phyloP scores from a whole-genome alignment of 2,113 vertebrate genomes.

The Grallaria varia region DNA sequence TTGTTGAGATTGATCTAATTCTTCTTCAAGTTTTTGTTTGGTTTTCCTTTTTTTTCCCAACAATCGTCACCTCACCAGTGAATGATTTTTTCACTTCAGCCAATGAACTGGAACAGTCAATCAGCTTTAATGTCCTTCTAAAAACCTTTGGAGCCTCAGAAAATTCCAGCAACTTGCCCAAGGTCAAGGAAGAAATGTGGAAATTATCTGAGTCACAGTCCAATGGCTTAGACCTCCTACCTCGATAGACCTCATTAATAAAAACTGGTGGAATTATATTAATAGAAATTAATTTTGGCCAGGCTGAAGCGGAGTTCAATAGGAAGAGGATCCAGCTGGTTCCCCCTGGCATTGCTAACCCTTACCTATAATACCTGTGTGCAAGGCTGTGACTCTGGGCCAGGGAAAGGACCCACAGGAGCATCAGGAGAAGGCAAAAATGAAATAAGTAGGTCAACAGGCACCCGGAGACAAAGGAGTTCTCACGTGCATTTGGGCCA shows the following conservation, averaged over 20 bases:
- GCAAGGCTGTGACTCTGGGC: not conserved
- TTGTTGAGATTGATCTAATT: not conserved
- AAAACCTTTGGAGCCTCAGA: not conserved
- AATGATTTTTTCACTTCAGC: not conserved
- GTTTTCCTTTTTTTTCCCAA: not conserved
- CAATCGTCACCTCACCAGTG: not conserved
- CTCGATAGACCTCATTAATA: conserved; percentile 48
- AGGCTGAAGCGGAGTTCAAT: not conserved
- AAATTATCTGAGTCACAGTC: conserved; percentile 59
- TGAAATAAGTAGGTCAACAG: not conserved
- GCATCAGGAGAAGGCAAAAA: not conserved
- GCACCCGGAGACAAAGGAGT: not conserved
- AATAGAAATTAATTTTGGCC: conserved; percentile 47
- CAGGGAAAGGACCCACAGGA: not conserved
- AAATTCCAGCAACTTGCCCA: not conserved
- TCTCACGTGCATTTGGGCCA: not conserved
- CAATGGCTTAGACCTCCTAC: conserved; percentile 12
- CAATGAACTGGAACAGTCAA: not conserved
- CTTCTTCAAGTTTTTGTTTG: not conserved
- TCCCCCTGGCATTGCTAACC: not conserved
- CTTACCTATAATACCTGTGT: not conserved
- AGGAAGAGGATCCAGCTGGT: not conserved
- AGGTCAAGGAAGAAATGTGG: conserved; percentile 32
- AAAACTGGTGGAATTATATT: conserved; percentile 24
- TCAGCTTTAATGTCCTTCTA: not conserved